Percentiles rank a stretch among this genome's conserved stretches.
These are phyloP conservation scores for Notocelia uddmanniana DNA, from an alignment of 2,888 invertebrate species.

Conservation along the genomic window DNA sequence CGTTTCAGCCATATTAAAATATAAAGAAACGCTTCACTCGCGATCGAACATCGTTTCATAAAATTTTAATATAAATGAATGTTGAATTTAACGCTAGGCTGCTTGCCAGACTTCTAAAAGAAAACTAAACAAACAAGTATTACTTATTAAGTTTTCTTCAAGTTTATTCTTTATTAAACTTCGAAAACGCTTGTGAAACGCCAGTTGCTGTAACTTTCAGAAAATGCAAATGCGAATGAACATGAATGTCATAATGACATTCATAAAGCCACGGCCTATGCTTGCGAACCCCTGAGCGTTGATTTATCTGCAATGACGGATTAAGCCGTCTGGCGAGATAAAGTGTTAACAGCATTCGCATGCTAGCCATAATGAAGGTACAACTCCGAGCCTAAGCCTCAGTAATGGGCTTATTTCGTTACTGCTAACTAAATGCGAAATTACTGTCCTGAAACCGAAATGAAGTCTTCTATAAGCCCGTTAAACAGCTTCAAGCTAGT, in stretches of 20 bases:
- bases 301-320: neutral
- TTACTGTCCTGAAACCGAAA: conserved; percentile 16
- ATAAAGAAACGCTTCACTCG: no score
- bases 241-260: neutral
- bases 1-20: no score
- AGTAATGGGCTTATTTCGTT: conserved; percentile 18
- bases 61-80: neutral
- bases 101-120: neutral
- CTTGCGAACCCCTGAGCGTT: neutral
- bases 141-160: neutral
- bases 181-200: neutral
- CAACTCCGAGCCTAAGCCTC: neutral
- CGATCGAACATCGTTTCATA: no score
- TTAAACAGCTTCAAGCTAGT: neutral
- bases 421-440: conserved; percentile 10
- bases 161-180: neutral
- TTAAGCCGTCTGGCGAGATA: neutral
- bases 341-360: neutral
- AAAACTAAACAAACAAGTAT: neutral
- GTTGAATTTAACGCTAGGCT: neutral
- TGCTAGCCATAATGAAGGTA: neutral
- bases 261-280: neutral
- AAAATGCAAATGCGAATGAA: neutral
- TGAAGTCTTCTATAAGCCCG: neutral
- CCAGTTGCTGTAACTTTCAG: neutral